Conservation (phyloP, 1,140 invertebrate species). For the Pteromalus puparum region DNA sequence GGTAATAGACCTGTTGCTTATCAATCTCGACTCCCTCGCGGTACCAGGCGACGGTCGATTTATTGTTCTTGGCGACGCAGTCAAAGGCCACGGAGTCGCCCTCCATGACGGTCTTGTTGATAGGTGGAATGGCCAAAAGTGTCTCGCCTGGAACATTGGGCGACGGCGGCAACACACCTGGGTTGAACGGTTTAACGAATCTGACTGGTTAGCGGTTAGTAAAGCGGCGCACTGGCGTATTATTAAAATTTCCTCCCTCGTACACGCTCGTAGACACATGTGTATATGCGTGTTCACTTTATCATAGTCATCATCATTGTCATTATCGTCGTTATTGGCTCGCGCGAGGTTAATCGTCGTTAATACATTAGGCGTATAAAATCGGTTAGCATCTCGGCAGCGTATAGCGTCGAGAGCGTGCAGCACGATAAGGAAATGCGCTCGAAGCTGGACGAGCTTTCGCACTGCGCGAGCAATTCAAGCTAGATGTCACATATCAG, state of each 20-base stretch:
- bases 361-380: conserved; percentile 29
- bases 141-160: conserved; percentile 84
- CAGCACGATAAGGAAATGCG: conserved; percentile 43
- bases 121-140: conserved; percentile 88
- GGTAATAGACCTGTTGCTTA: conserved; percentile 72
- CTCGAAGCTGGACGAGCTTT: conserved; percentile 36
- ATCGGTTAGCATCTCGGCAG: conserved; percentile 33
- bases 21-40: conserved; percentile 80
- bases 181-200: conserved; percentile 74
- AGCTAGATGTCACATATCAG: conserved; percentile 20
- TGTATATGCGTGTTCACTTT: background rate
- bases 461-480: conserved; percentile 15
- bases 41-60: conserved; percentile 81
- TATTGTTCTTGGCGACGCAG: conserved; percentile 84
- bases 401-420: too few species aligned
- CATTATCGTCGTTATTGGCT: background rate
- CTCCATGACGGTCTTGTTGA: conserved; percentile 92
- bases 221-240: conserved; percentile 57
- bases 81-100: conserved; percentile 88
- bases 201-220: conserved; percentile 71
- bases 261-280: too few species aligned
- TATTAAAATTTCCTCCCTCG: conserved; percentile 9
- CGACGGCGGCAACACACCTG: conserved; percentile 71
- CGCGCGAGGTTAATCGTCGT: conserved; percentile 26
- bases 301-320: background rate